Evolutionary conservation across 2,113 vertebrate genomes (phyloP).

Genomic region (Ariopsis seemanni): DNA sequence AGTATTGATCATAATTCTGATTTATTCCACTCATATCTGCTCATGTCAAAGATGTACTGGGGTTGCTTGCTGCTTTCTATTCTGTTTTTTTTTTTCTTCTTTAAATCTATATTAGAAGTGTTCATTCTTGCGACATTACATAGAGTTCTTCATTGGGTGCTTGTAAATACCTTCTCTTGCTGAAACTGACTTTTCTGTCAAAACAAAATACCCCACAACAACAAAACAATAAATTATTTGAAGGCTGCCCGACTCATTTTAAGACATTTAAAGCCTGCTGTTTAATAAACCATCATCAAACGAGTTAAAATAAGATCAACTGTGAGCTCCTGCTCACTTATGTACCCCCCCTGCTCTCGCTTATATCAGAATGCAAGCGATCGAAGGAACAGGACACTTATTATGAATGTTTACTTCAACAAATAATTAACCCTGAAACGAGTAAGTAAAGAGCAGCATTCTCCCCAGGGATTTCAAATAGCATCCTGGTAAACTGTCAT

Average conservation of each 20-base stretch:
- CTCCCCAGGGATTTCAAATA: too few relatives aligned
- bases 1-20: slow-evolving; percentile 2
- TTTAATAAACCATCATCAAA: neutral
- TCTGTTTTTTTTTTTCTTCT: neutral
- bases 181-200: neutral
- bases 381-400: too few relatives aligned
- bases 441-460: too few relatives aligned
- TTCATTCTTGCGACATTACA: neutral
- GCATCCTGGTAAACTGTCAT: too few relatives aligned
- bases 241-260: neutral
- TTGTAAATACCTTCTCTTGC: neutral
- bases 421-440: too few relatives aligned
- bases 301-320: too few relatives aligned
- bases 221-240: neutral
- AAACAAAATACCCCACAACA: neutral
- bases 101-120: neutral
- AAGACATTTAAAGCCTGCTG: neutral
- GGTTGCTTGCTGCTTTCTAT: neutral
- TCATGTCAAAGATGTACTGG: neutral
- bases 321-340: too few relatives aligned
- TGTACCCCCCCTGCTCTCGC: too few relatives aligned
- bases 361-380: too few relatives aligned
- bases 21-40: neutral
- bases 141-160: neutral
- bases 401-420: too few relatives aligned